These are phyloP conservation scores for Drusus annulatus DNA, from an alignment of 1,140 invertebrate species.

Conservation along the genomic window DNA sequence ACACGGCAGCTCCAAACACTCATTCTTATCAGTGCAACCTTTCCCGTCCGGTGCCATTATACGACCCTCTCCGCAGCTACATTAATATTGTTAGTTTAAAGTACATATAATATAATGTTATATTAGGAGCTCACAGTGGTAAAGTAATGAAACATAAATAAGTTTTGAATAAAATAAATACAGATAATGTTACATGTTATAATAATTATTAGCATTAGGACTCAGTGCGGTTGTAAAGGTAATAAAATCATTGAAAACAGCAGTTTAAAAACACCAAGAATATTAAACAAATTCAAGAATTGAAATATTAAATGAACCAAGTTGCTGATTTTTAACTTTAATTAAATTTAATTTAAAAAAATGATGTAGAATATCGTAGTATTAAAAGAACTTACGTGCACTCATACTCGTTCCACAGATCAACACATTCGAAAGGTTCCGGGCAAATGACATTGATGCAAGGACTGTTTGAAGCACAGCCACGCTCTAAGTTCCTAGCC, in stretches of 20 bases:
- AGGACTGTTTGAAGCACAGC: constrained; percentile 94
- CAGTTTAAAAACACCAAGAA: too few species aligned
- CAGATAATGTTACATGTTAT: too few species aligned
- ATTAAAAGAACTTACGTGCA: constrained; percentile 89
- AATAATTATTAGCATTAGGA: constrained; percentile 6
- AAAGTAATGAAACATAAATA: not conserved
- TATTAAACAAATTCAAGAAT: too few species aligned
- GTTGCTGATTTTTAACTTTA: too few species aligned
- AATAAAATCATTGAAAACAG: too few species aligned
- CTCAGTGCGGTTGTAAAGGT: constrained; percentile 20
- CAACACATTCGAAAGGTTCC: constrained; percentile 95
- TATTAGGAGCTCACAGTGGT: not conserved
- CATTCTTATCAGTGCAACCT: constrained; percentile 94
- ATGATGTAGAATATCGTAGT: too few species aligned
- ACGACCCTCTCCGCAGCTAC: constrained; percentile 92
- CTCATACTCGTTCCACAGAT: constrained; percentile 96
- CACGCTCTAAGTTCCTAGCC: constrained; percentile 89
- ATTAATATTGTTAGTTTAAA: constrained; percentile 52
- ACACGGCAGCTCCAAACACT: constrained; percentile 93
- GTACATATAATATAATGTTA: constrained; percentile 38
- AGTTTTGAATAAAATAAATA: constrained; percentile 19
- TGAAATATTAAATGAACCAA: too few species aligned
- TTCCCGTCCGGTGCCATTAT: constrained; percentile 90
- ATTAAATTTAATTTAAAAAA: too few species aligned
- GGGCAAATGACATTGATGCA: constrained; percentile 93